phyloP scores from a whole-genome alignment of 2,797 vertebrate genomes.

The Streptopelia turtur region DNA sequence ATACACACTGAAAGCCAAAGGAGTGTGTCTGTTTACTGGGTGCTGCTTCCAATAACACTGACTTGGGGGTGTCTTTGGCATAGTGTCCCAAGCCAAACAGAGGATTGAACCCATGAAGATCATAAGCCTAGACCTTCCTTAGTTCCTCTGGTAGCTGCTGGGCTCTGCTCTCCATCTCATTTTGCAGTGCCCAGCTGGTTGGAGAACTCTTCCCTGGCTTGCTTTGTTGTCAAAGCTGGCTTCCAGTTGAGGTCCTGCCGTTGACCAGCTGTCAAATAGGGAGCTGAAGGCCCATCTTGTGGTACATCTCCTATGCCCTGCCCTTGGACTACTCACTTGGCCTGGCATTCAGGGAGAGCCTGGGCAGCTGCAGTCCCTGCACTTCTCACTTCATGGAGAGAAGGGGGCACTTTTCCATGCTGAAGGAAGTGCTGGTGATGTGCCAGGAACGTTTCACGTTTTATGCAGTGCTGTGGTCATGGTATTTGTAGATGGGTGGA shows the following conservation, averaged over 20 bases:
- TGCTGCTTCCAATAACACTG: background rate
- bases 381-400: background rate
- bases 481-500: background rate
- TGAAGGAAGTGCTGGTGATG: background rate
- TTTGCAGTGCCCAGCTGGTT: fast-evolving
- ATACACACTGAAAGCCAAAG: background rate
- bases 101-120: background rate
- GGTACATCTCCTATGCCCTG: fast-evolving
- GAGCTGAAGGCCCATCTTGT: background rate
- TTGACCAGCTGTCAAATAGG: background rate
- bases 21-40: background rate
- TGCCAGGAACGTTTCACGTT: background rate
- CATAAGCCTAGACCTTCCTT: background rate
- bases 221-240: fast-evolving
- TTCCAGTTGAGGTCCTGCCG: background rate
- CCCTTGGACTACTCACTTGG: background rate
- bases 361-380: background rate
- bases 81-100: background rate
- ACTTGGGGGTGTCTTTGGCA: background rate
- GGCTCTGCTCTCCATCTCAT: background rate
- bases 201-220: background rate
- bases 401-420: background rate
- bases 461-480: background rate
- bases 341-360: background rate
- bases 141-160: fast-evolving